phyloP scores from a whole-genome alignment of 2,888 invertebrate species.

The Halictus quadricinctus region DNA sequence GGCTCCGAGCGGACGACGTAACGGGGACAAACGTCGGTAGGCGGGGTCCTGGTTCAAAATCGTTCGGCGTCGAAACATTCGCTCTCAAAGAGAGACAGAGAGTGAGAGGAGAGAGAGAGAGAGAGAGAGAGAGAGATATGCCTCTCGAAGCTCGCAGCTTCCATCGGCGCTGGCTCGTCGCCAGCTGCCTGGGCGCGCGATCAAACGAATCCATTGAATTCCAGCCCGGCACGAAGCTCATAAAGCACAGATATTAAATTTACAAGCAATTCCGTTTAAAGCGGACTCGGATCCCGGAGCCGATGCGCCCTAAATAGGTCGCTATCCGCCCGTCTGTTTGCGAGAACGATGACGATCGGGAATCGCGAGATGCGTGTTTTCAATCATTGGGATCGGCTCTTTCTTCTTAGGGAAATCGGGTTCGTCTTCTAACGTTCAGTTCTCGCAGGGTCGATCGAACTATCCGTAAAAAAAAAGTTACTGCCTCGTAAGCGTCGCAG shows the following conservation, averaged over 20 bases:
- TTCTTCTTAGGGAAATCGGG: not conserved
- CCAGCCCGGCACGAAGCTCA: constrained; percentile 23
- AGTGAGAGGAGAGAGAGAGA: not conserved
- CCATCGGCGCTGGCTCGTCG: constrained; percentile 27
- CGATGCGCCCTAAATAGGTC: constrained; percentile 10
- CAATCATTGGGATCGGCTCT: not conserved
- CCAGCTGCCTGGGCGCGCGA: constrained; percentile 38
- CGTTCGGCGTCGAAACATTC: constrained; percentile 5
- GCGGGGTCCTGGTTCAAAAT: not conserved
- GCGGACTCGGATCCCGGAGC: not conserved
- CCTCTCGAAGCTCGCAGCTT: not conserved
- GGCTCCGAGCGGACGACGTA: not conserved
- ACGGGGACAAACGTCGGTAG: constrained; percentile 8
- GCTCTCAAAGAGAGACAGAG: not conserved
- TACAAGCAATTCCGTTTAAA: constrained; percentile 52
- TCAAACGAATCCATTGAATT: constrained; percentile 50
- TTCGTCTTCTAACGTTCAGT: not conserved
- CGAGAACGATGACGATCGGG: not conserved
- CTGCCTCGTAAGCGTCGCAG: constrained; percentile 23
- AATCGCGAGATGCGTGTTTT: not conserved
- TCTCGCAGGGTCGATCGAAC: not conserved
- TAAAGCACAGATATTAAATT: constrained; percentile 52
- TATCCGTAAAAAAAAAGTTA: constrained; percentile 42
- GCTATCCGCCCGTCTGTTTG: not conserved
- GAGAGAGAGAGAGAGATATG: not conserved